phyloP scores from a whole-genome alignment of 2,888 invertebrate species.

The Belgica antarctica region DNA sequence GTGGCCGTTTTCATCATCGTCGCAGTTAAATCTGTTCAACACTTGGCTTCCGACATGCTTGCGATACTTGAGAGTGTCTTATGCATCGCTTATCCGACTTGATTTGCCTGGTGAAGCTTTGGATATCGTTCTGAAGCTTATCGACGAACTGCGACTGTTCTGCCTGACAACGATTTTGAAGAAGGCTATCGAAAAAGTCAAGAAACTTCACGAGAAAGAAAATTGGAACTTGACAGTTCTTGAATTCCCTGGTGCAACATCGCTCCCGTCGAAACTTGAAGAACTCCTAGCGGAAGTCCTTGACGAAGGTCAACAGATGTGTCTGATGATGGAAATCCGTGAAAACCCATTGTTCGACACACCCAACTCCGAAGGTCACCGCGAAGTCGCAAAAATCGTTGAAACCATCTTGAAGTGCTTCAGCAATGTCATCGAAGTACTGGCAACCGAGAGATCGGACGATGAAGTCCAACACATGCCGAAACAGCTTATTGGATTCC shows the following conservation, averaged over 20 bases:
- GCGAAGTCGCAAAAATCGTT: constrained; percentile 54
- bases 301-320: constrained; percentile 67
- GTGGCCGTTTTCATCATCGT: constrained; percentile 58
- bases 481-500: constrained; percentile 64
- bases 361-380: constrained; percentile 54
- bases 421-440: constrained; percentile 67
- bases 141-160: constrained; percentile 82
- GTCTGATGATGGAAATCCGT: constrained; percentile 67
- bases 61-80: constrained; percentile 74
- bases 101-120: constrained; percentile 87
- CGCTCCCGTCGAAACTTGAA: constrained; percentile 73
- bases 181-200: constrained; percentile 76
- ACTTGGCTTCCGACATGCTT: constrained; percentile 78
- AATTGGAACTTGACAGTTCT: constrained; percentile 84
- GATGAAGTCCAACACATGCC: constrained; percentile 58
- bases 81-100: constrained; percentile 74
- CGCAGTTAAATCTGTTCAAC: constrained; percentile 60
- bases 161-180: constrained; percentile 83
- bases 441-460: constrained; percentile 70
- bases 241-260: constrained; percentile 81
- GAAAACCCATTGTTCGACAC: constrained; percentile 62
- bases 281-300: constrained; percentile 70
- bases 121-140: constrained; percentile 77
- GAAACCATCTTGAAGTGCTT: constrained; percentile 65
- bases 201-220: constrained; percentile 69